Conservation (phyloP, 2,797 vertebrate species). For the Bryconaethiops microstoma region DNA sequence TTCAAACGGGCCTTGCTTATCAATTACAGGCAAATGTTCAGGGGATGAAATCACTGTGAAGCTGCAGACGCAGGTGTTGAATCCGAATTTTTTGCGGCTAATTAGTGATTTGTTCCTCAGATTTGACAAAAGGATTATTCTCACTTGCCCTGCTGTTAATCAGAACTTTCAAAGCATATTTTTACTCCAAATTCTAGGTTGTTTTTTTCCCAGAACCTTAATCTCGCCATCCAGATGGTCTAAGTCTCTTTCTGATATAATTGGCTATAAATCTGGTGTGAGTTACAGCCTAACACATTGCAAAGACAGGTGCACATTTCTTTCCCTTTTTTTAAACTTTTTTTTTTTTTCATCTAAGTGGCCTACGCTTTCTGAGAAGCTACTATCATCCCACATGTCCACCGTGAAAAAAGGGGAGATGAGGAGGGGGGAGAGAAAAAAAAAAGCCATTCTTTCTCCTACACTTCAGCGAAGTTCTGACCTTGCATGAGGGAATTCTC, state of each 20-base stretch:
- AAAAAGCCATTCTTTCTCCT: constrained; percentile 34
- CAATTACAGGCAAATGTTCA: constrained; percentile 5
- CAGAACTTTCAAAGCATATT: constrained; percentile 61
- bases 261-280: constrained; percentile 71
- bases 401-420: constrained; percentile 18
- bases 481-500: constrained; percentile 49
- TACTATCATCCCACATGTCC: constrained; percentile 59
- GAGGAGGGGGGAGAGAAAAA: not conserved
- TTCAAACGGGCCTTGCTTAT: constrained; percentile 18
- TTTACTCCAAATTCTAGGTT: constrained; percentile 69
- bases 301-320: constrained; percentile 62
- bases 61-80: constrained; percentile 47
- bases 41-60: constrained; percentile 32
- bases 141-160: constrained; percentile 58
- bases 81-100: constrained; percentile 40
- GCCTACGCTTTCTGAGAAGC: constrained; percentile 57
- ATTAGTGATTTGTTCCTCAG: constrained; percentile 56
- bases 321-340: constrained; percentile 20
- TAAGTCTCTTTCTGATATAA: constrained; percentile 70
- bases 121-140: constrained; percentile 60
- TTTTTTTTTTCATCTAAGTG: constrained; percentile 28
- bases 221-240: constrained; percentile 79
- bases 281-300: constrained; percentile 62
- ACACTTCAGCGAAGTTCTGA: constrained; percentile 15
- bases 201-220: constrained; percentile 68